These are phyloP conservation scores for Cygnus buccinator DNA, from an alignment of 2,113 vertebrate genomes.

Conservation along the genomic window DNA sequence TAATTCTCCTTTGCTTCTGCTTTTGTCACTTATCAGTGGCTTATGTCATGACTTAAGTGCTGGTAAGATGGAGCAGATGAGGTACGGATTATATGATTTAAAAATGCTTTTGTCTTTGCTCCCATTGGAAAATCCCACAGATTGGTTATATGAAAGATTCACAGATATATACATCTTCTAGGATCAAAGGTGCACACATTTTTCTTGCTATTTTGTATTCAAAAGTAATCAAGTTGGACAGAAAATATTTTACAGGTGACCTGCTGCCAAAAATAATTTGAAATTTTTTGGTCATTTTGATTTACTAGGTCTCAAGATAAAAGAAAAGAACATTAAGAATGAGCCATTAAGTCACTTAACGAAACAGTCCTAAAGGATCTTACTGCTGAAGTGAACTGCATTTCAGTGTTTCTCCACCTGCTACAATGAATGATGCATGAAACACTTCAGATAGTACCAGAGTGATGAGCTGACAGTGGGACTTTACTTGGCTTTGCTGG, in stretches of 20 bases:
- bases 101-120: not conserved
- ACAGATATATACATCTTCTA: not conserved
- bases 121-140: not conserved
- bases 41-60: not conserved
- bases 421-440: slow-evolving; percentile 74
- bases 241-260: slow-evolving; percentile 69
- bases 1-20: not conserved
- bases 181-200: not conserved
- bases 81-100: not conserved
- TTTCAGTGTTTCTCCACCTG: slow-evolving; percentile 62
- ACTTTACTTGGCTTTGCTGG: slow-evolving; percentile 24
- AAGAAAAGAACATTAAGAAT: slow-evolving; percentile 72
- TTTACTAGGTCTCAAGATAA: slow-evolving; percentile 65
- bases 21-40: not conserved
- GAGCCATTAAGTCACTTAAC: slow-evolving; percentile 75
- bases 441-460: slow-evolving; percentile 61
- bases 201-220: slow-evolving; percentile 39
- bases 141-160: not conserved
- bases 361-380: slow-evolving; percentile 70
- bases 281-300: slow-evolving; percentile 67
- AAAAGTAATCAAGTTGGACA: slow-evolving; percentile 43
- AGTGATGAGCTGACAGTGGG: slow-evolving; percentile 51
- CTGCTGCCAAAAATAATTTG: slow-evolving; percentile 61
- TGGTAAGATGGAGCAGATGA: not conserved
- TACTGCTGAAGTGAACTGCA: slow-evolving; percentile 62